Percentiles rank a stretch among this genome's conserved stretches.
Conservation (phyloP, 2,797 vertebrate species). For the Limosa lapponica region DNA sequence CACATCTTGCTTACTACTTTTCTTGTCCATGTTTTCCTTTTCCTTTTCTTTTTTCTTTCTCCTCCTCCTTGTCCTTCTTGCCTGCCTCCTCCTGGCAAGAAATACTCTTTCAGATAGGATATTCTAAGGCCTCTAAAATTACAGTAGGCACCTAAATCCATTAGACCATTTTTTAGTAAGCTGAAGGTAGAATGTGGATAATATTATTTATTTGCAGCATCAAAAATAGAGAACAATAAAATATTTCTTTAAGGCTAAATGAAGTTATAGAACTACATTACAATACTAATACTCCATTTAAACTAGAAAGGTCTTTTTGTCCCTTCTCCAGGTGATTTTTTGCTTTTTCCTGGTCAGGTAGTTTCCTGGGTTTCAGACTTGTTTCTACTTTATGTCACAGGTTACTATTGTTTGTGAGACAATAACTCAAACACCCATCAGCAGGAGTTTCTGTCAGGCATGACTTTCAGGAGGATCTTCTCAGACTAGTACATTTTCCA, state of each 20-base stretch:
- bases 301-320: neutral
- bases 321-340: neutral
- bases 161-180: neutral
- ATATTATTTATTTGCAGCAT: neutral
- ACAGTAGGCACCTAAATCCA: neutral
- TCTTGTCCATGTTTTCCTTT: neutral
- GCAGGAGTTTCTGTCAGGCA: neutral
- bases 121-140: neutral
- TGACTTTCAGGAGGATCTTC: neutral
- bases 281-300: rapidly evolving
- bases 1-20: neutral
- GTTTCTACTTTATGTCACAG: neutral
- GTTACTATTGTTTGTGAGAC: neutral
- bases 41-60: neutral
- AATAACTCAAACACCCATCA: neutral
- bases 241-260: neutral
- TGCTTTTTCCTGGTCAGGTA: neutral
- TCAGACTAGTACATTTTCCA: neutral
- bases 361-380: neutral
- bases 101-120: neutral
- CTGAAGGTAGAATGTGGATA: neutral
- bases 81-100: neutral
- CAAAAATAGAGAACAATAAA: neutral
- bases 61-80: neutral
- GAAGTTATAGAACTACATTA: neutral